phyloP scores from a whole-genome alignment of 2,888 invertebrate genomes.

The Actias luna region DNA sequence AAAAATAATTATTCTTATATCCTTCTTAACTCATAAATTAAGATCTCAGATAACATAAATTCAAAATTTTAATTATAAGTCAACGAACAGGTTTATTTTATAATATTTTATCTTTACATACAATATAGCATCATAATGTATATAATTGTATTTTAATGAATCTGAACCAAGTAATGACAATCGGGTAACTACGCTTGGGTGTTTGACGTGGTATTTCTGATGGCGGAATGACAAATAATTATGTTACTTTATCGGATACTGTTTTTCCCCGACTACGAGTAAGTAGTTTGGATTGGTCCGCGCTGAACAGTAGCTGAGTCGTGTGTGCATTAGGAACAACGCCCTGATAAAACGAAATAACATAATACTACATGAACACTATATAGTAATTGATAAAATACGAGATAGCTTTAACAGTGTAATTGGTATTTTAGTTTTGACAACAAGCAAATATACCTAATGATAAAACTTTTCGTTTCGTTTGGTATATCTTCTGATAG shows the following conservation, averaged over 20 bases:
- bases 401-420: too few relatives aligned
- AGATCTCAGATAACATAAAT: neutral
- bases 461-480: neutral
- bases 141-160: neutral
- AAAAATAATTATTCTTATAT: neutral
- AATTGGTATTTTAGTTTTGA: too few relatives aligned
- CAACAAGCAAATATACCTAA: neutral
- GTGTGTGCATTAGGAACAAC: neutral
- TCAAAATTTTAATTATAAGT: too few relatives aligned
- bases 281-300: neutral
- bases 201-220: constrained; percentile 28
- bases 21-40: neutral
- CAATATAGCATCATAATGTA: neutral
- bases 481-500: neutral
- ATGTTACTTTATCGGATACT: constrained; percentile 17
- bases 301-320: neutral
- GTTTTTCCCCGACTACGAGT: neutral
- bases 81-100: neutral
- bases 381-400: too few relatives aligned
- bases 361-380: neutral
- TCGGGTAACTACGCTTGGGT: neutral
- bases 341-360: neutral
- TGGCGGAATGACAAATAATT: constrained; percentile 44
- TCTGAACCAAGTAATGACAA: neutral
- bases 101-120: neutral